phyloP scores from a whole-genome alignment of 2,113 vertebrate genomes.

The Astatoreochromis straeleni region DNA sequence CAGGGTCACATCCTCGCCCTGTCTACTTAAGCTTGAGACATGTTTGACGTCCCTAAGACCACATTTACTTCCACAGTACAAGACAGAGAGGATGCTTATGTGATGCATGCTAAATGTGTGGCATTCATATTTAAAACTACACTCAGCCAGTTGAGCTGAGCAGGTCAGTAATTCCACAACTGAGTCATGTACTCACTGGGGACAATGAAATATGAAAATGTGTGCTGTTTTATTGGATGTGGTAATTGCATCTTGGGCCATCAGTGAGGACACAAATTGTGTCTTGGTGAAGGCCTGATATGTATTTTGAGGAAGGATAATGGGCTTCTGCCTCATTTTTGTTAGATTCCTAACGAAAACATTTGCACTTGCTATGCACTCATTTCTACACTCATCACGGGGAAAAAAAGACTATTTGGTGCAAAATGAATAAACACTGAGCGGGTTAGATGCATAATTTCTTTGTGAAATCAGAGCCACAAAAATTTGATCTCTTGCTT shows the following conservation, averaged over 20 bases:
- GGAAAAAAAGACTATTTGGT: not conserved
- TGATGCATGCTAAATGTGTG: not conserved
- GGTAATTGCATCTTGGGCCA: slow-evolving; percentile 30
- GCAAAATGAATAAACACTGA: not conserved
- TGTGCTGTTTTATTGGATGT: slow-evolving; percentile 25
- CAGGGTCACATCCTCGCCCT: not conserved
- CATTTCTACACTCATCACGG: not conserved
- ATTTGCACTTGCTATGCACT: not conserved
- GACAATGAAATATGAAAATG: slow-evolving; percentile 42
- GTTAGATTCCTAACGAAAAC: not conserved
- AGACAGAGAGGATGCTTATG: slow-evolving; percentile 25
- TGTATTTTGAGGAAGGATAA: slow-evolving; percentile 44
- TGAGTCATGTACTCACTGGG: not conserved
- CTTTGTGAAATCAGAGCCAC: not conserved
- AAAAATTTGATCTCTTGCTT: not conserved
- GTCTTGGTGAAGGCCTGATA: not conserved
- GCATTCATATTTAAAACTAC: slow-evolving; percentile 44
- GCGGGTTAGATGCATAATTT: not conserved
- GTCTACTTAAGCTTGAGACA: not conserved
- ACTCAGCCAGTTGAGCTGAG: slow-evolving; percentile 17
- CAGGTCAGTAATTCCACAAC: slow-evolving; percentile 28
- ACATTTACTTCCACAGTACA: not conserved
- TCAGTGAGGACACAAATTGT: slow-evolving; percentile 29
- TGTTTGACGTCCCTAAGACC: slow-evolving; percentile 2
- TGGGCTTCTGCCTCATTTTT: slow-evolving; percentile 25